Evolutionary conservation across 2,113 vertebrate genomes (phyloP).

Genomic region (Petrocephalus zakoni): DNA sequence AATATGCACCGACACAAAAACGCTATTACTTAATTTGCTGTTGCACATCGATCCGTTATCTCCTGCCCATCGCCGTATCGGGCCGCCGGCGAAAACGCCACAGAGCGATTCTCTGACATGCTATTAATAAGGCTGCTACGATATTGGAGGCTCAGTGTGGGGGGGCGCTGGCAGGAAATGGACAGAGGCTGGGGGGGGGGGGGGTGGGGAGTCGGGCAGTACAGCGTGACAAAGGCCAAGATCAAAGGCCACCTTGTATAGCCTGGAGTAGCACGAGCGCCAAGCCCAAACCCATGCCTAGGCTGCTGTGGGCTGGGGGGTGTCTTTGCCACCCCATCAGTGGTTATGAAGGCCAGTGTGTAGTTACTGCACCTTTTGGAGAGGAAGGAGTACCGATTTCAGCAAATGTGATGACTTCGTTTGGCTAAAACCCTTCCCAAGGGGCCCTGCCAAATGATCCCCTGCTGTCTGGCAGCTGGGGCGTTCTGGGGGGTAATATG

Average conservation of each 20-base stretch:
- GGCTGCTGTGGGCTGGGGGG: not conserved
- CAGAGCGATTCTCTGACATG: constrained; percentile 39
- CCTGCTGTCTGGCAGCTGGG: constrained; percentile 12
- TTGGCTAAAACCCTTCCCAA: not conserved
- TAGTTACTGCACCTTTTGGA: not conserved
- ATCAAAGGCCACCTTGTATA: not conserved
- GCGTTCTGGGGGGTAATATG: not conserved
- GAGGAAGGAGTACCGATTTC: not conserved
- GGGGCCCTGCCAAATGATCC: not conserved
- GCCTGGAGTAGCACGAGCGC: not conserved
- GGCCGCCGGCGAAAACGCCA: constrained; percentile 39
- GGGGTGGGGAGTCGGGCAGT: not conserved
- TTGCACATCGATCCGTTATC: constrained; percentile 62
- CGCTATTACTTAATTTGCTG: constrained; percentile 67
- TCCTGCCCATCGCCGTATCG: constrained; percentile 39
- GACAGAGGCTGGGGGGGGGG: not conserved
- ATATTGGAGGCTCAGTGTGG: constrained; percentile 34
- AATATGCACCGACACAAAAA: constrained; percentile 58
- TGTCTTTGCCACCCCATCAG: not conserved
- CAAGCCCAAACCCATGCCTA: not conserved
- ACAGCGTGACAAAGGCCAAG: not conserved
- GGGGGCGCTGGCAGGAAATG: constrained; percentile 31
- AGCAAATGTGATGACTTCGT: not conserved
- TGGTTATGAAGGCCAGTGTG: not conserved
- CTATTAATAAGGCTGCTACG: constrained; percentile 37